Base-by-base conservation (phyloP, 1,140 invertebrate species). In the Acyrthosiphon pisum region DNA sequence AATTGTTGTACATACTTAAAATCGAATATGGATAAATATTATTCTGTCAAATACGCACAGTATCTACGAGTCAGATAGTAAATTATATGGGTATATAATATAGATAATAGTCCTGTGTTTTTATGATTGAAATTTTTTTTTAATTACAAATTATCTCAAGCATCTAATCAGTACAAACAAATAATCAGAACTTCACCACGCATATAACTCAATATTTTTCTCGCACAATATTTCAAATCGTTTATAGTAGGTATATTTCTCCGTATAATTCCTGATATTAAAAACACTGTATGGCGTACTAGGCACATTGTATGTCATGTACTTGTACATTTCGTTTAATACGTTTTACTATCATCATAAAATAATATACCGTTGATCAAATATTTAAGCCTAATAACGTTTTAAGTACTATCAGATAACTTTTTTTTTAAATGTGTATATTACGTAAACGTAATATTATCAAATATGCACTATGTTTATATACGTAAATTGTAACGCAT, bases 21-120 rank as follows among this genome's bases (percentile, higher is more conserved):
- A 89, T 89, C 9, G n/a, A 26, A 89, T 53, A 50, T 23, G 35
- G 46, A 88, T 88, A 88, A 88, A 88, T 48, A 88, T n/a, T 88
- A 48, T 48, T 35, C 44, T 48, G 86, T 88, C 46, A 30, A 35
- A 48, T 22, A 20, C 41, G 84, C 44, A 23, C 26, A 46, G 84
- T 87, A 9, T 18, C 84, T 41, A 41, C 9, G 23, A 44, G 37
- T 84, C 44, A 14, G 41, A 76, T 76, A 76, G 30, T 4, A n/a
- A 14, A 18, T 76, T 6, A 35, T n/a, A 68, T 68, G 14, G 37
- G 37, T 37, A 37, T 37, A 37, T 37, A 37, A 37, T 41, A 18
- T 76, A n/a, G 1, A 76, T 18, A 18, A 76, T 76, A n/a, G 14
- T 68, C 0, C 14, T 68, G 14, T 18, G 14, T 76, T n/a, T 76